A percentile compares a stretch with the other conserved stretches of the same genome.
Conservation (phyloP, 1,140 invertebrate genomes). For the Eumaeus atala region DNA sequence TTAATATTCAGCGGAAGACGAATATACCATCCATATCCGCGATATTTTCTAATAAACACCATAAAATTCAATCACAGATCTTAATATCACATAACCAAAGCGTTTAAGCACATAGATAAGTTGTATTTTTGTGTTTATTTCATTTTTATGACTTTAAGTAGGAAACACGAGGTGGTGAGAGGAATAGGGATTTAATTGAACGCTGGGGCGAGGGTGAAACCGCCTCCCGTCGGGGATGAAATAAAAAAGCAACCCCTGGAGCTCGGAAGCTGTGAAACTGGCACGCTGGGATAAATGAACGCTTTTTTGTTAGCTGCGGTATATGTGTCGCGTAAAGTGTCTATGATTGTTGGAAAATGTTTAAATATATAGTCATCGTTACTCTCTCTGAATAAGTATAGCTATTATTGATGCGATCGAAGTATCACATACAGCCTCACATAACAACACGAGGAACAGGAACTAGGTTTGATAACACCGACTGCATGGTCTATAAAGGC, state of each 20-base stretch:
- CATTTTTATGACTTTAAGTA: constrained; percentile 71
- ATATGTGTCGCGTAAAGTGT: constrained; percentile 29
- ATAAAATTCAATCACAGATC: constrained; percentile 10
- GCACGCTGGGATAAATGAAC: constrained; percentile 70
- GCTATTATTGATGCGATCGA: too few relatives aligned
- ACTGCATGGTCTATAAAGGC: too few relatives aligned
- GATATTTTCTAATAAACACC: constrained; percentile 3
- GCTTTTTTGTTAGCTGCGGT: constrained; percentile 62
- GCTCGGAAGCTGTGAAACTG: constrained; percentile 71
- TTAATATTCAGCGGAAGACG: too few relatives aligned
- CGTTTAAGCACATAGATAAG: not conserved
- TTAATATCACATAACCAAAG: constrained; percentile 6
- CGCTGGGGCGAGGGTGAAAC: constrained; percentile 47
- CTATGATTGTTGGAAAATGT: constrained; percentile 11
- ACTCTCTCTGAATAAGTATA: too few relatives aligned
- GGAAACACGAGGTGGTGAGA: constrained; percentile 62
- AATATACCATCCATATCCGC: not conserved
- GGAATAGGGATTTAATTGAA: constrained; percentile 72
- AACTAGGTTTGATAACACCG: too few relatives aligned
- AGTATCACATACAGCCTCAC: too few relatives aligned
- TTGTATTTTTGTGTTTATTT: constrained; percentile 70
- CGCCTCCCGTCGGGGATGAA: constrained; percentile 47
- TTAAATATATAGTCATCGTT: not conserved
- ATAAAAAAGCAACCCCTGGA: constrained; percentile 66
- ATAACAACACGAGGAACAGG: too few relatives aligned